A percentile compares a stretch with the other conserved stretches of the same genome.
Evolutionary conservation across 2,113 vertebrate species (phyloP).

Genomic region (Rhabdomys dilectus): DNA sequence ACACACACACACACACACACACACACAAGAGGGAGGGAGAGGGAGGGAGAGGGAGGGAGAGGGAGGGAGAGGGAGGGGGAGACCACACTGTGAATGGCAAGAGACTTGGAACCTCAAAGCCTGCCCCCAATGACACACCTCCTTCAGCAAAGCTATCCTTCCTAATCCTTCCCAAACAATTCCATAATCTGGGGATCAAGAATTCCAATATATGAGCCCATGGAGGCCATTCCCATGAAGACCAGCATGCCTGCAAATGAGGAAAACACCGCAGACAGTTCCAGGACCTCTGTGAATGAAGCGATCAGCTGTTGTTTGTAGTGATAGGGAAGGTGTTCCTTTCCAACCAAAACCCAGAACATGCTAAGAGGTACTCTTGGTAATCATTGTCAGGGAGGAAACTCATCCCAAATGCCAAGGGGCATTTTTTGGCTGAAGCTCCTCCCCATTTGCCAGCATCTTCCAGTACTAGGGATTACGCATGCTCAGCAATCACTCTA

Average conservation of each 20-base stretch:
- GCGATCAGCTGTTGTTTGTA: not conserved
- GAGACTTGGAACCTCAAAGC: not conserved
- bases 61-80: too few species aligned
- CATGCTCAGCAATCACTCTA: not conserved
- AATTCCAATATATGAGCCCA: not conserved
- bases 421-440: constrained; percentile 40
- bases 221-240: not conserved
- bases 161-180: not conserved
- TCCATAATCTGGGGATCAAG: not conserved
- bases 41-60: too few species aligned
- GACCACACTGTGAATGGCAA: not conserved
- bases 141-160: not conserved
- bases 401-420: constrained; percentile 17
- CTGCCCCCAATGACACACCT: not conserved
- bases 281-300: not conserved
- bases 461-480: not conserved
- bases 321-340: not conserved
- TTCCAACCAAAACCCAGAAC: constrained; percentile 25
- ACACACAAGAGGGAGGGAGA: too few species aligned
- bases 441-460: not conserved
- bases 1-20: too few species aligned
- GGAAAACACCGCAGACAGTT: too few species aligned
- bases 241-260: not conserved
- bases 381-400: not conserved
- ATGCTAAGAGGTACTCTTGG: constrained; percentile 43